Percentiles rank a stretch among this genome's conserved stretches.
phyloP scores from a whole-genome alignment of 2,797 vertebrate species.

The Aphelocoma californica region DNA sequence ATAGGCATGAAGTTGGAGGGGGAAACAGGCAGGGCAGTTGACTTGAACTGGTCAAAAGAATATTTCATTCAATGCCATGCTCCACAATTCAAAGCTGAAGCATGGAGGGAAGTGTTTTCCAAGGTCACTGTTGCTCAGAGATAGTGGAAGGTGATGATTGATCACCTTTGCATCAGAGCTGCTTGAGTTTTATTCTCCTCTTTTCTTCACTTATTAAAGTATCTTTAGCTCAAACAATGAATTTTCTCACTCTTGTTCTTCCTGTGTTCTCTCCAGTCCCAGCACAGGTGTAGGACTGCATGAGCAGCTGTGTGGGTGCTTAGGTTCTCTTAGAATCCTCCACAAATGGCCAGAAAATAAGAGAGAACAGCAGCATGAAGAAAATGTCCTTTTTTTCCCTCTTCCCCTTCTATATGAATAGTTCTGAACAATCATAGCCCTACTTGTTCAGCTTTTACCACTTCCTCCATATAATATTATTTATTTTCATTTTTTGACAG shows the following conservation, averaged over 20 bases:
- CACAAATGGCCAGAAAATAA: neutral
- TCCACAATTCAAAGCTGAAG: neutral
- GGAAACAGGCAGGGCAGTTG: fast-evolving
- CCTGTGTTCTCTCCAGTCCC: neutral
- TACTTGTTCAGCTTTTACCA: neutral
- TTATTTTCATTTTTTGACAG: neutral
- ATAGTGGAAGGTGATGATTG: neutral
- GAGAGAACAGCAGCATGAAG: neutral
- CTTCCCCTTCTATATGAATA: neutral
- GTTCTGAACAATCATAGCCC: neutral
- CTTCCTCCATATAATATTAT: neutral
- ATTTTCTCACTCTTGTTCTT: neutral
- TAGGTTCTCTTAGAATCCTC: neutral
- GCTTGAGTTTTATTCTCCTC: neutral
- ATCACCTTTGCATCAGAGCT: neutral
- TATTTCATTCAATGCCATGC: neutral
- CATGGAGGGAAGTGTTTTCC: neutral
- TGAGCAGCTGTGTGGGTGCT: fast-evolving
- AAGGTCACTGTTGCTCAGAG: neutral
- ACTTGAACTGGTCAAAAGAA: neutral
- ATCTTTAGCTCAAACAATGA: neutral
- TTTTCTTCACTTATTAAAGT: neutral
- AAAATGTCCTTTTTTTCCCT: fast-evolving
- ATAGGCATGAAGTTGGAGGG: neutral
- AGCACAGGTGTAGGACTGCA: fast-evolving